These are phyloP conservation scores for Pipistrellus pygmaeus DNA, from an alignment of 2,797 vertebrate genomes.

Conservation along the genomic window DNA sequence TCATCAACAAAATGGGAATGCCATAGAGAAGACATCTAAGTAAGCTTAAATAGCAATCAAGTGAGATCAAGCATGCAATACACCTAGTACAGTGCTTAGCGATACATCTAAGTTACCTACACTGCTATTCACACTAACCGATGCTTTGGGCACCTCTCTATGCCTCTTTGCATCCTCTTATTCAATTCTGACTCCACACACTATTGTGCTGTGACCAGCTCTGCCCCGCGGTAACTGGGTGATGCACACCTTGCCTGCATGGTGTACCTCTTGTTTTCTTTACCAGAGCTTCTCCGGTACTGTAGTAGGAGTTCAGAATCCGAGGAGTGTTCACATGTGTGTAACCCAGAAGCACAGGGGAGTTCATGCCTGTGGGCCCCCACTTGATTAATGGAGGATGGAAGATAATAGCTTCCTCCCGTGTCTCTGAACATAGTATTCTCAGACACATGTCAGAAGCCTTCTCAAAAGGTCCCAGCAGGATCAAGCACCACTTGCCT, in stretches of 20 bases:
- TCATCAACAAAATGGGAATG: constrained; percentile 39
- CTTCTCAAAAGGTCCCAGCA: neutral
- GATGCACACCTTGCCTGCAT: neutral
- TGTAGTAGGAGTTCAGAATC: neutral
- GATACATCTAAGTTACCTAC: neutral
- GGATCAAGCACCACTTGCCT: neutral
- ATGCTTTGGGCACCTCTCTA: neutral
- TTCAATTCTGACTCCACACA: neutral
- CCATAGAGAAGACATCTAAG: neutral
- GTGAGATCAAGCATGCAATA: neutral
- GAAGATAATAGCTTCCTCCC: neutral
- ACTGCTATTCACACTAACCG: neutral
- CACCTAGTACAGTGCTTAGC: neutral
- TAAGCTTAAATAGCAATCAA: neutral
- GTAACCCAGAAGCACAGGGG: neutral
- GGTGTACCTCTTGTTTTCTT: neutral
- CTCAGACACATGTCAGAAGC: neutral
- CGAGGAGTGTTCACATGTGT: neutral
- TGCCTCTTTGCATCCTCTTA: neutral
- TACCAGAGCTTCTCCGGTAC: neutral
- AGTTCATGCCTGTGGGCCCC: neutral
- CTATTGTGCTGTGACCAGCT: neutral
- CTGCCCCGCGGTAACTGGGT: neutral
- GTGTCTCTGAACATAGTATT: neutral
- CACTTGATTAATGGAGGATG: neutral